Conservation (phyloP, 1,140 invertebrate species). For the Drosophila nigromelanica region DNA sequence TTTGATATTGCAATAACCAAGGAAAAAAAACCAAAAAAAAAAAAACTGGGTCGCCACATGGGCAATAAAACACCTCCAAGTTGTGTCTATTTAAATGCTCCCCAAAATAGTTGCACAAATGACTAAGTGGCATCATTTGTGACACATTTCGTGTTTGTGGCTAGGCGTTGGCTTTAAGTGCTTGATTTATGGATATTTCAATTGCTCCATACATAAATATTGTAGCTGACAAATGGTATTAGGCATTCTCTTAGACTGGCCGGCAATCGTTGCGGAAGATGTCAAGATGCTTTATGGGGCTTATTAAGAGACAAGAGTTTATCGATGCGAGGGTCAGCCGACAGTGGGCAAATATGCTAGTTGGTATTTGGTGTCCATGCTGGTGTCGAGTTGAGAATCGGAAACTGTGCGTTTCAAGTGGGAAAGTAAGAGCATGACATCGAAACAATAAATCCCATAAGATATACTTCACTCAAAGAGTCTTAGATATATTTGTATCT, state of each 20-base stretch:
- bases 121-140: constrained; percentile 52
- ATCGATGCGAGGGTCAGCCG: constrained; percentile 24
- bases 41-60: constrained; percentile 23
- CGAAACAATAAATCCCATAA: too few species aligned
- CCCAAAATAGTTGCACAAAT: constrained; percentile 48
- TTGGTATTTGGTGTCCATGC: neutral
- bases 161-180: constrained; percentile 62
- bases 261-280: constrained; percentile 48
- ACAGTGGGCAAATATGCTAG: constrained; percentile 1
- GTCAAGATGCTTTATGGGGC: constrained; percentile 62
- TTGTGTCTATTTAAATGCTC: constrained; percentile 3
- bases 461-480: too few species aligned
- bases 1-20: constrained; percentile 15
- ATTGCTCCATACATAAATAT: constrained; percentile 78
- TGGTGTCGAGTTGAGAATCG: too few species aligned
- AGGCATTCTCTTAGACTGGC: constrained; percentile 50
- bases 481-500: too few species aligned
- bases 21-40: neutral
- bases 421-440: too few species aligned
- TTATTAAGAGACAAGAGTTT: constrained; percentile 45
- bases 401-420: neutral
- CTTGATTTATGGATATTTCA: constrained; percentile 75
- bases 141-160: constrained; percentile 45
- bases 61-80: constrained; percentile 22
- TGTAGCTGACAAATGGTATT: constrained; percentile 77